Evolutionary conservation across 92 coral and sea anemone species (phyloP), one percentile per base, ranked within the genome.

Genomic region (Pocillopora grandis): DNA sequence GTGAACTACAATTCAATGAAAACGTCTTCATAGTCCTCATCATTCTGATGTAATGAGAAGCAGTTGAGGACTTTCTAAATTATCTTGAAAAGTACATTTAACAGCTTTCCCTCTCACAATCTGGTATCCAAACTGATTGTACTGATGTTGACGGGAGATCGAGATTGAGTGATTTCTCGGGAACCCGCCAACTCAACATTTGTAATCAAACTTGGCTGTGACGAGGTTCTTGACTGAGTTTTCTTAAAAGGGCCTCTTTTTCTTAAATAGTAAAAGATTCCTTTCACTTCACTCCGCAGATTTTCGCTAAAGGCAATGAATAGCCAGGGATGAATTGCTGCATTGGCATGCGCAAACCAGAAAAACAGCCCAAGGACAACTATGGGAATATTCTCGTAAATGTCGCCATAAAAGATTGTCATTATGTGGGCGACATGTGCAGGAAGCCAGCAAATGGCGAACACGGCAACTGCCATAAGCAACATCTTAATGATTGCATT

Each of bases 391-490:
- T 36, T n/a, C 12, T 68, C 16, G 33, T 18, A 81, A 16, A 61
- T 35, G 17, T 71, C 62, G 1, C 9, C 2, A n/a, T 80, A 60
- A 71, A 80, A 80, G 17, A 57, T 68, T 36, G n/a, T 6, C 85
- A 71, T 71, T 20, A 81, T 71, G 71, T 71, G 77, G 61, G 60
- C 77, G 87, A 91, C 83, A 87, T 91, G 89, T 27, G 80, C 91
- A 10, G 94, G 91, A 59, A 91, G 85, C 91, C 91, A 91, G 63
- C 89, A 91, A 16, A 87, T n/a, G 23, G 94, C 94, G 72, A 91
- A 91, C n/a, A 88, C 76, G 36, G 76, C 71, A 35, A 91, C 89
- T 58, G 79, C 76, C n/a, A 89, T 91, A 17, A 91, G 73, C 78
- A 91, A 80, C 94, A 91, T 88, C 78, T 88, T 79, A 5, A 91